These are phyloP conservation scores for Glaucopsyche alexis DNA, from an alignment of 2,888 invertebrate species.

Conservation along the genomic window DNA sequence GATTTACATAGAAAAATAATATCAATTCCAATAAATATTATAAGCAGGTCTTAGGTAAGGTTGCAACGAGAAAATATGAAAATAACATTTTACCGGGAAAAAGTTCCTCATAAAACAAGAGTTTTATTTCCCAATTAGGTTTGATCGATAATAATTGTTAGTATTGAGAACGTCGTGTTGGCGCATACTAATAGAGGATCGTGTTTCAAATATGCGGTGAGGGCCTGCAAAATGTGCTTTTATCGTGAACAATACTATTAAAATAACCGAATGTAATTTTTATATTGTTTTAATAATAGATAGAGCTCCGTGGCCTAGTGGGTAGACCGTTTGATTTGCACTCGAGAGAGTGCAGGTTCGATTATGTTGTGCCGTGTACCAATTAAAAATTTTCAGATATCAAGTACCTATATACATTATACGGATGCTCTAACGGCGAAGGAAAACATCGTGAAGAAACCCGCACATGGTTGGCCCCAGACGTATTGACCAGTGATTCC, in stretches of 20 bases:
- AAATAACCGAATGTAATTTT: background rate
- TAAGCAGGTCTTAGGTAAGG: background rate
- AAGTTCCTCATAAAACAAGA: background rate
- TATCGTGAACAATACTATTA: background rate
- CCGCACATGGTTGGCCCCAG: too few species aligned
- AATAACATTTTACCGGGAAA: constrained; percentile 18
- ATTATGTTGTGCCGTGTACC: too few species aligned
- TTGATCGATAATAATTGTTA: background rate
- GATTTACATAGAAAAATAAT: too few species aligned
- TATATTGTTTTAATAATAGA: too few species aligned
- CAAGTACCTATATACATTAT: too few species aligned
- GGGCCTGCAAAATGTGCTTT: background rate
- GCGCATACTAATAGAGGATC: constrained; percentile 20
- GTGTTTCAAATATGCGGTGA: constrained; percentile 11
- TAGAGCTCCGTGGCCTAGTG: too few species aligned
- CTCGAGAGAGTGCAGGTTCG: too few species aligned
- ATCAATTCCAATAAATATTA: background rate
- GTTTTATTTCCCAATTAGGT: constrained; percentile 20
- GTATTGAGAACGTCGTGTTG: constrained; percentile 7
- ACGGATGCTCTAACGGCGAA: too few species aligned
- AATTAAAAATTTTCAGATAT: too few species aligned
- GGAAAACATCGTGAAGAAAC: too few species aligned
- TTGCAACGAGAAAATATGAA: background rate
- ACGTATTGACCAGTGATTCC: too few species aligned
- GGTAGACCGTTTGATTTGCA: too few species aligned